These are phyloP conservation scores for Seira ritae DNA, from an alignment of 2,888 invertebrate species.

Conservation along the genomic window DNA sequence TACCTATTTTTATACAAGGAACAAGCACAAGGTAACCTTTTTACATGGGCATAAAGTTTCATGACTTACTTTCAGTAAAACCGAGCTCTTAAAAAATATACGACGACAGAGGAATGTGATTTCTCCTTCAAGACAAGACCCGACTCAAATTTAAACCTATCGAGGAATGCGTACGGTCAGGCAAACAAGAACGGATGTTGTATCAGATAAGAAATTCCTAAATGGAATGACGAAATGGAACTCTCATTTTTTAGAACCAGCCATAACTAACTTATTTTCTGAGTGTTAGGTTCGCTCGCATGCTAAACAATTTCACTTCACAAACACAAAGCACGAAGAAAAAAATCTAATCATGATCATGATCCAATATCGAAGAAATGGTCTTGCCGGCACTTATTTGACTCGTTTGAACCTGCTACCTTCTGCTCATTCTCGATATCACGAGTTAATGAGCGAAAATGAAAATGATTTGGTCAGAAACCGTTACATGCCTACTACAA, in stretches of 20 bases:
- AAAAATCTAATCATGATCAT: conserved; percentile 32
- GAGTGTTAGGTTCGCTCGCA: neutral
- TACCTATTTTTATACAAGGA: neutral
- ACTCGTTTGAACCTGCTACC: neutral
- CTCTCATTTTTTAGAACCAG: conserved; percentile 13
- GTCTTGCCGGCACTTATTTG: conserved; percentile 47
- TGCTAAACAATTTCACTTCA: neutral
- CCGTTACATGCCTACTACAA: conserved; percentile 38
- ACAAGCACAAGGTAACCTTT: neutral
- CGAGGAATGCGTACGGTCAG: conserved; percentile 20
- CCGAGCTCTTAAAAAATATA: neutral
- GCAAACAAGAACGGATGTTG: conserved; percentile 46
- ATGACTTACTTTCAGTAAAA: neutral
- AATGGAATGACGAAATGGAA: conserved; percentile 36
- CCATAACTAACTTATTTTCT: neutral
- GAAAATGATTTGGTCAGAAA: conserved; percentile 52
- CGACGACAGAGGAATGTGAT: conserved; percentile 4
- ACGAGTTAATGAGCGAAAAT: conserved; percentile 58
- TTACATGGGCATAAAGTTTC: conserved; percentile 6
- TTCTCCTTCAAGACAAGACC: conserved; percentile 16
- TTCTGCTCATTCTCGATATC: conserved; percentile 48
- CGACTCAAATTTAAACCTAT: neutral
- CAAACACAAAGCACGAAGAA: neutral
- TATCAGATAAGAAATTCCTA: conserved; percentile 54
- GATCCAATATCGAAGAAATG: conserved; percentile 27